A percentile compares a stretch with the other conserved stretches of the same genome.
Conservation (phyloP, 2,888 invertebrate genomes). For the Parthenolecanium corni region DNA sequence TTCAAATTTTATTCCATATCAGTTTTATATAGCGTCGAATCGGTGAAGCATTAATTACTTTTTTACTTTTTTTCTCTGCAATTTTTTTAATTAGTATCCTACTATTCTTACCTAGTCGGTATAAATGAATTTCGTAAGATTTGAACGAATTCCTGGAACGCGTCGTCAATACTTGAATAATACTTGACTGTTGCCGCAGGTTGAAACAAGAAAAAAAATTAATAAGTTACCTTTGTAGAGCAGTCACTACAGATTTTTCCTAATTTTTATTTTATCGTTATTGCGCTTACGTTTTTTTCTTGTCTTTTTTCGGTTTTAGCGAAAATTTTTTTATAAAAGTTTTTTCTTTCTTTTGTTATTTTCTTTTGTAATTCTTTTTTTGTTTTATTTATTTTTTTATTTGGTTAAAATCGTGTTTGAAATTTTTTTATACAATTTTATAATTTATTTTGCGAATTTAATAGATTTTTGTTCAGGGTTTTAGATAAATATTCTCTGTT, state of each 20-base stretch:
- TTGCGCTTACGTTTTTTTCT: constrained; percentile 15
- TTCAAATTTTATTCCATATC: too few relatives aligned
- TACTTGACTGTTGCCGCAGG: constrained; percentile 14
- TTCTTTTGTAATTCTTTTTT: constrained; percentile 14
- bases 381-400: not conserved
- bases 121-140: not conserved
- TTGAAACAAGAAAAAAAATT: constrained; percentile 4
- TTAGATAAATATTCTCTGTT: too few relatives aligned
- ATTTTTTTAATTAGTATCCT: too few relatives aligned
- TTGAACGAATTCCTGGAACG: not conserved
- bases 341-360: constrained; percentile 15
- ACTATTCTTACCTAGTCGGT: not conserved
- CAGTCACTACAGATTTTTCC: constrained; percentile 27
- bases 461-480: too few relatives aligned
- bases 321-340: constrained; percentile 1
- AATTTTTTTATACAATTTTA: not conserved
- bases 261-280: constrained; percentile 25
- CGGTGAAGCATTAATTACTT: too few relatives aligned
- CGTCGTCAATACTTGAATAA: not conserved
- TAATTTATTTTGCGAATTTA: constrained; percentile 2
- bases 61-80: too few relatives aligned
- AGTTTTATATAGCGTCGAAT: too few relatives aligned
- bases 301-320: constrained; percentile 14
- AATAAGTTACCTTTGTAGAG: constrained; percentile 21
- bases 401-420: not conserved